Conservation (phyloP, 2,888 invertebrate genomes). For the Acanthococcus lagerstroemiae region DNA sequence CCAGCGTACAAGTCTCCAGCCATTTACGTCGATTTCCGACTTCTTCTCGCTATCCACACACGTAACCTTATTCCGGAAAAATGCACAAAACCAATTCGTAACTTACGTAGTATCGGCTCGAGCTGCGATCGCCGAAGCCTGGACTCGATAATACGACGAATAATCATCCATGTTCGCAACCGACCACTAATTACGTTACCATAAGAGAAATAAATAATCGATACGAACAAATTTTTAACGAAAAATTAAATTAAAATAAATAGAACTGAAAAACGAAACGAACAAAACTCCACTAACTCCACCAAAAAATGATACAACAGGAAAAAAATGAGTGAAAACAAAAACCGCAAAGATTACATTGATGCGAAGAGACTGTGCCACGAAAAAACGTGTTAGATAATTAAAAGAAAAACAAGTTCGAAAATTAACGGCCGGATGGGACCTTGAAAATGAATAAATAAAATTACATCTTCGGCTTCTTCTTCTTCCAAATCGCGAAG, state of each 20-base stretch:
- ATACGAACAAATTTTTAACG: neutral
- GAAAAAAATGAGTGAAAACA: neutral
- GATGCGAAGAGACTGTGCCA: neutral
- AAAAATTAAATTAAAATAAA: neutral
- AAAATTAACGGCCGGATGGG: constrained; percentile 29
- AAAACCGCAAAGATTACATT: neutral
- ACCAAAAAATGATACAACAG: neutral
- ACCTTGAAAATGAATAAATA: constrained; percentile 22
- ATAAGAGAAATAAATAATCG: too few species aligned
- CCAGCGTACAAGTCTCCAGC: too few species aligned
- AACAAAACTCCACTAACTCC: neutral
- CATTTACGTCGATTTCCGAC: too few species aligned
- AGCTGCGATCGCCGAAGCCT: constrained; percentile 17
- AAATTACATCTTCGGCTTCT: constrained; percentile 18
- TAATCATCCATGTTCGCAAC: constrained; percentile 7
- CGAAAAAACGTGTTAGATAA: too few species aligned
- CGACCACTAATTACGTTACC: too few species aligned
- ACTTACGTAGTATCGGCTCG: constrained; percentile 27
- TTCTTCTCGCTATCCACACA: too few species aligned
- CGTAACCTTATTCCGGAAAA: too few species aligned
- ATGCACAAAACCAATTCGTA: neutral
- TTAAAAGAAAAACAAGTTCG: constrained; percentile 18
- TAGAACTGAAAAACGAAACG: neutral
- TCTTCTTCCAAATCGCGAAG: constrained; percentile 9
- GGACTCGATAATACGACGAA: constrained; percentile 18